Percentiles rank a stretch among this genome's conserved stretches.
Conservation (phyloP, 92 coral and sea anemone species). For the Bergia sp. region DNA sequence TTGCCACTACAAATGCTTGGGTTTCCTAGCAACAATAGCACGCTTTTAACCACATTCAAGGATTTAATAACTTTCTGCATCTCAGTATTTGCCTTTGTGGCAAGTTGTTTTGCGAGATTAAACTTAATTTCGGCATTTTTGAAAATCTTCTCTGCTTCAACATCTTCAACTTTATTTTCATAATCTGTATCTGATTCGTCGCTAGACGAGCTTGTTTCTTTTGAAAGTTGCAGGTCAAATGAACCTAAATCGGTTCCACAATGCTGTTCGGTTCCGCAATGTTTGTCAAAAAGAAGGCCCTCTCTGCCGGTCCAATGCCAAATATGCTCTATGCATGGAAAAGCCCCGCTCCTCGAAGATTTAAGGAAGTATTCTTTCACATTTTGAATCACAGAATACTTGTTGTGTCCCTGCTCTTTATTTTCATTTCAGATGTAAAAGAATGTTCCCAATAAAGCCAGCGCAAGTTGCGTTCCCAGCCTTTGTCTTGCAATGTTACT, state of each 20-base stretch:
- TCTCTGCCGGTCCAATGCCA: slow-evolving; percentile 29
- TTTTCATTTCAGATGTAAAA: slow-evolving; percentile 33
- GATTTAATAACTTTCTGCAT: slow-evolving; percentile 5
- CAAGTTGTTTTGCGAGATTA: slow-evolving; percentile 27
- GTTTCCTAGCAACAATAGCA: slow-evolving; percentile 27
- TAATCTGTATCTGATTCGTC: slow-evolving; percentile 15
- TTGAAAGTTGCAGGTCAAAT: slow-evolving; percentile 1
- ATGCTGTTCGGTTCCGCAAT: neutral
- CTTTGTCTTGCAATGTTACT: too few relatives aligned
- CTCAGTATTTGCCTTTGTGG: slow-evolving; percentile 27
- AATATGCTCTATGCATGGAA: slow-evolving; percentile 1
- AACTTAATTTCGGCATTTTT: slow-evolving; percentile 35
- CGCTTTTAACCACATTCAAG: slow-evolving; percentile 22
- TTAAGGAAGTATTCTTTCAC: too few relatives aligned
- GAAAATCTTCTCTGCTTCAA: neutral
- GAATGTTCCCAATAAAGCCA: slow-evolving; percentile 8
- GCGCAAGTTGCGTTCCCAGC: too few relatives aligned
- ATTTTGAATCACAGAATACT: too few relatives aligned
- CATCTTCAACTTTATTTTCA: neutral
- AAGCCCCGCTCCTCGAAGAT: too few relatives aligned
- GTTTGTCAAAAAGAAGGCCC: neutral
- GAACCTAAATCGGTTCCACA: neutral
- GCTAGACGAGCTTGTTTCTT: slow-evolving; percentile 14
- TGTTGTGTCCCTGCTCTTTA: too few relatives aligned
- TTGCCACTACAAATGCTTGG: neutral